These are phyloP conservation scores for Leucoraja erinaceus DNA, from an alignment of 2,113 vertebrate genomes.

Conservation along the genomic window DNA sequence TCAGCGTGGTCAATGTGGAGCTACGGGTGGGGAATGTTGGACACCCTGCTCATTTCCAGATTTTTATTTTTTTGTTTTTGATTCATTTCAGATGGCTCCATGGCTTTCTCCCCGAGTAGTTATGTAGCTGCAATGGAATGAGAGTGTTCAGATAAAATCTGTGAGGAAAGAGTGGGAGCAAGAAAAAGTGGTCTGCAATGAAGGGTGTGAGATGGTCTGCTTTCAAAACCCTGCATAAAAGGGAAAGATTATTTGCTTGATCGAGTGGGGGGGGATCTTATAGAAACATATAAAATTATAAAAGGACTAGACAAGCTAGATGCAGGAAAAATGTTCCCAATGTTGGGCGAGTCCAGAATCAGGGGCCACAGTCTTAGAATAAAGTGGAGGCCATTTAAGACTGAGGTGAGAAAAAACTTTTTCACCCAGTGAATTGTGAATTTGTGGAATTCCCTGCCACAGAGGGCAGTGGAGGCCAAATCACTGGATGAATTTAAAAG, in stretches of 20 bases:
- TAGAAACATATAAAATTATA: too few species aligned
- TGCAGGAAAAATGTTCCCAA: too few species aligned
- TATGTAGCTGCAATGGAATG: slow-evolving; percentile 31
- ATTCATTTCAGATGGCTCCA: slow-evolving; percentile 5
- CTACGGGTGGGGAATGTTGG: background rate
- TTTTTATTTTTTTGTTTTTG: background rate
- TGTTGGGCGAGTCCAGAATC: too few species aligned
- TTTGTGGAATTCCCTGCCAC: too few species aligned
- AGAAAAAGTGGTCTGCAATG: background rate
- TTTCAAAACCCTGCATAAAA: background rate
- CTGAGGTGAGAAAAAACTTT: too few species aligned
- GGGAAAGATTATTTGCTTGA: background rate
- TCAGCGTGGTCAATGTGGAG: slow-evolving; percentile 14
- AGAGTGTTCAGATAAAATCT: background rate
- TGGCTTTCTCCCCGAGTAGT: background rate
- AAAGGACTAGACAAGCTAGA: too few species aligned
- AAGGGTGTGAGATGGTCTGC: background rate
- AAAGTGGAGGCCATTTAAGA: too few species aligned
- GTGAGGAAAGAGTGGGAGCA: background rate
- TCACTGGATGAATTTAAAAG: too few species aligned
- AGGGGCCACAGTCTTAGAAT: too few species aligned
- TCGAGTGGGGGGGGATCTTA: background rate
- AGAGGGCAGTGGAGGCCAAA: too few species aligned
- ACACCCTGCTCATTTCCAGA: background rate
- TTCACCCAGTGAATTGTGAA: too few species aligned